Evolutionary conservation across 1,140 invertebrate species (phyloP), one percentile per base, ranked within the genome.

Genomic region (Bombus ignitus): DNA sequence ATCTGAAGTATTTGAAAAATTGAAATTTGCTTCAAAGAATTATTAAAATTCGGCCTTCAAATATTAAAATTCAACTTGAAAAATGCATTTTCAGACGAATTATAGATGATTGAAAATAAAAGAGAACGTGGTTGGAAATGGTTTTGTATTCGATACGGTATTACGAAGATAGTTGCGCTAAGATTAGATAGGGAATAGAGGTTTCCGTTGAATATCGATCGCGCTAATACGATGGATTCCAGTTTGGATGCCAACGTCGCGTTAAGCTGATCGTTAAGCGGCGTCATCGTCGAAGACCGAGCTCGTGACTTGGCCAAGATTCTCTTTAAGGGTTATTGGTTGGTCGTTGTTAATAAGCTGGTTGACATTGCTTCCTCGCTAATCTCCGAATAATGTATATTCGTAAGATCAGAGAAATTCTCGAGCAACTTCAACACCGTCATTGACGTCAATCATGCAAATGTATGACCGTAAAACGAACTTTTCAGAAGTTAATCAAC

Each of bases 221-320:
- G 75, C 15, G 53, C 28, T 77, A 77, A 77, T 37, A 42, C 57
- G 75, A 42, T 62, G 75, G 57, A 77, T 77, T 77, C 75, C 75
- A 77, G 62, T 77, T 77, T 77, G 37, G 75, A 77, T 77, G 75
- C 75, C 75, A 65, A 37, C 75, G 37, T 22, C 75, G 75, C 57
- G 75, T 62, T 77, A 77, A 77, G 75, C 75, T 62, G 75, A 77
- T 77, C 75, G 75, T 77, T 77, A 77, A 32, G 28, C 57, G 57
- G 37, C 35, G 57, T 42, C 53, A 62, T n/a, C 57, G 37, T 62
- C 18, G 75, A 39, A 59, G 35, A 76, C 53, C 15, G 53, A 53
- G 53, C 53, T n/a, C 35, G 35, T 57, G 74, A 77, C 75, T 77
- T 35, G 57, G 53, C 57, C 53, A 76, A 77, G 57, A 77, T n/a